Evolutionary conservation across 2,113 vertebrate genomes (phyloP).

Genomic region (Gavialis gangeticus): DNA sequence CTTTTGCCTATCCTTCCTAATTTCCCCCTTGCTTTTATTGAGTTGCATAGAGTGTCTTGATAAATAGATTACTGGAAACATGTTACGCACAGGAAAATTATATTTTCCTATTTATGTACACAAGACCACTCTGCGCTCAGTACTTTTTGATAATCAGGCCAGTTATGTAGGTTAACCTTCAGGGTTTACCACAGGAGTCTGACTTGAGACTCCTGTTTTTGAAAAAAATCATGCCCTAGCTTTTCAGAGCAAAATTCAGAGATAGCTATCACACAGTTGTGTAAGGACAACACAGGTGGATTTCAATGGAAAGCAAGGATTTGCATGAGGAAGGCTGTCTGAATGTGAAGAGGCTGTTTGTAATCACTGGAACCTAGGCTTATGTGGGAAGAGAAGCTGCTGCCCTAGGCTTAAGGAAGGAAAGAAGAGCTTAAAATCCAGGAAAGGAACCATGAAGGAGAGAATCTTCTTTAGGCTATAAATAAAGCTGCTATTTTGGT

Average conservation of each 20-base stretch:
- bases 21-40: not conserved
- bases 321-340: too few relatives aligned
- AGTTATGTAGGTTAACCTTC: not conserved
- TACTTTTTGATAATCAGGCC: not conserved
- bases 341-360: too few relatives aligned
- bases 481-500: too few relatives aligned
- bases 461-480: too few relatives aligned
- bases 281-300: not conserved
- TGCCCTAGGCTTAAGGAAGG: too few relatives aligned
- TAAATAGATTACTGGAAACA: not conserved
- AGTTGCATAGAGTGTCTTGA: not conserved
- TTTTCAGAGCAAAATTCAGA: not conserved
- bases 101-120: not conserved
- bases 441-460: too few relatives aligned
- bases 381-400: too few relatives aligned
- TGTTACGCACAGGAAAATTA: not conserved
- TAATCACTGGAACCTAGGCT: too few relatives aligned
- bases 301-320: not conserved
- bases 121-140: not conserved
- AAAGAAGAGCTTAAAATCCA: too few relatives aligned
- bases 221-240: not conserved
- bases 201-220: not conserved
- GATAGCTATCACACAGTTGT: rapidly evolving
- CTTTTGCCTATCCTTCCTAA: not conserved
- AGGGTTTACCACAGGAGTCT: not conserved